Base-by-base conservation (phyloP, 1,140 invertebrate species). In the Anoplophora glabripennis region DNA sequence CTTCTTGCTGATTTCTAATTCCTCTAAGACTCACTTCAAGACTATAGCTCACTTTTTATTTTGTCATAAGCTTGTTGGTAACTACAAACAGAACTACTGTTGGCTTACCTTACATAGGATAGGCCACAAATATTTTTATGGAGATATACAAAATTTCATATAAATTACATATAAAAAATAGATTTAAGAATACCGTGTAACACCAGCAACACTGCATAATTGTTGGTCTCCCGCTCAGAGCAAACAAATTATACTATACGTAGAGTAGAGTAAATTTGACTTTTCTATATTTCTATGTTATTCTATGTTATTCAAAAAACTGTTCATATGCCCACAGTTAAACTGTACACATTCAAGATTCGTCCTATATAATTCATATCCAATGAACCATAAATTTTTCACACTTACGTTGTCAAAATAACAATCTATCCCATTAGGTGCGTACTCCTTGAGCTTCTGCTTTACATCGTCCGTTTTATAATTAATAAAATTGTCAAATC, bases 391-490 rank as follows among this genome's bases (percentile, higher is more conserved):
- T 84, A 0, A 89, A 86, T 57, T 73, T 81, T 44, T 85, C 83
- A n/a, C 81, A 48, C 58, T 66, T 54, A 88, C 87, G 74, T 89
- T 89, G 68, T 89, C 87, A 75, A 89, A 89, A 66, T 88, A 89
- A 59, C 84, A 85, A 65, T 89, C 85, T 1, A 89, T 74, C 15
- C 84, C 85, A 9, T 86, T 76, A 0, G 87, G 86, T 12, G 86
- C 86, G 18, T 73, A 78, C 72, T 85, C 76, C 61, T 78, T 82
- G 9, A 90, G 72, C 37, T 76, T 79, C 37, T 74, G 46, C 4
- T 69, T 68, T 21, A 89, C 49, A 57, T 86, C 71, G 8, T 74
- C 75, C 0, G 72, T 85, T 75, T 89, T 90, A 70, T 90, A 90
- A 75, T 90, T 90, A 51, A 83, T 85, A 1, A 81, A 86, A 61